phyloP scores from a whole-genome alignment of 2,797 vertebrate genomes.

The Rhynchotus rufescens region DNA sequence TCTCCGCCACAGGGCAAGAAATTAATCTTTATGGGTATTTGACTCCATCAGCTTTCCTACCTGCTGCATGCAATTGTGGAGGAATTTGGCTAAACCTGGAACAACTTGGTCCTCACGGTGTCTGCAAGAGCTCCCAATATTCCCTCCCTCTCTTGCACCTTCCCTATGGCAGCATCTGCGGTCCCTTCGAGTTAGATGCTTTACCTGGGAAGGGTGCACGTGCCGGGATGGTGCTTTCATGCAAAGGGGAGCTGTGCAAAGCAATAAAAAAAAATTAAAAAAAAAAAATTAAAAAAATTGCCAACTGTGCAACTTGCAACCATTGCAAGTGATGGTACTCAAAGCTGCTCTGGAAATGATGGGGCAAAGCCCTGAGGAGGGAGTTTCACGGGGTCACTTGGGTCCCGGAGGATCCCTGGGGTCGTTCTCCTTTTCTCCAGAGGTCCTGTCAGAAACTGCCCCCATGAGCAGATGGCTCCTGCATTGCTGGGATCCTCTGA shows the following conservation, averaged over 20 bases:
- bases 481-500: neutral
- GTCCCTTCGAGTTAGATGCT: neutral
- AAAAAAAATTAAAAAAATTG: no score
- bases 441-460: neutral
- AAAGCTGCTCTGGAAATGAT: no score
- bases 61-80: conserved; percentile 31
- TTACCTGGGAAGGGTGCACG: neutral
- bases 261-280: no score
- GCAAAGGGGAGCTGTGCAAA: neutral
- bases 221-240: neutral
- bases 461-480: neutral
- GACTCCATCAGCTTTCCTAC: conserved; percentile 18
- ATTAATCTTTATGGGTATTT: conserved; percentile 39
- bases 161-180: neutral
- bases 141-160: neutral
- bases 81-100: neutral
- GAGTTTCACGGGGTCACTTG: neutral
- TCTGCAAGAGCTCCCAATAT: neutral
- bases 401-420: neutral
- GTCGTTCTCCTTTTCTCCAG: neutral
- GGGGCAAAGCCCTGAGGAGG: neutral
- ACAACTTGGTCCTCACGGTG: neutral
- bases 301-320: no score
- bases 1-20: conserved; percentile 41
- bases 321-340: no score